Conservation (phyloP, 2,888 invertebrate species). For the Amiota minor region DNA sequence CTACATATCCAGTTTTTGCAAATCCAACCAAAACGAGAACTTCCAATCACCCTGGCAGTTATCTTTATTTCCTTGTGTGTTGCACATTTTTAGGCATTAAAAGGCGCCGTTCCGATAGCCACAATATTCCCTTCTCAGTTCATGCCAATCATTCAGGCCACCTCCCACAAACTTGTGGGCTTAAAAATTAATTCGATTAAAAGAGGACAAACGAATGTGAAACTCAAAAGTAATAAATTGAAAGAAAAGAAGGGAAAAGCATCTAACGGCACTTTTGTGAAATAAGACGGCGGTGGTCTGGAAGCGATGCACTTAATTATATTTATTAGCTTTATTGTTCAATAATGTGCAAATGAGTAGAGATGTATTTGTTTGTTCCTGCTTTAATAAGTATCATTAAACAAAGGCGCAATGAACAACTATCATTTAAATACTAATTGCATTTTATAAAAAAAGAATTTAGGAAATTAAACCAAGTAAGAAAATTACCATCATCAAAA, state of each 20-base stretch:
- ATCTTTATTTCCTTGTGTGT: neutral
- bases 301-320: too few species aligned
- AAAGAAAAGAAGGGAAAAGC: conserved; percentile 23
- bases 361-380: neutral
- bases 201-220: conserved; percentile 32
- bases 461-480: too few species aligned
- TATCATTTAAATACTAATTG: conserved; percentile 23
- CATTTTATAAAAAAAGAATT: neutral
- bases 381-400: neutral
- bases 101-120: conserved; percentile 39
- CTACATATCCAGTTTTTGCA: too few species aligned
- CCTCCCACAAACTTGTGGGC: conserved; percentile 63
- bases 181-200: conserved; percentile 64
- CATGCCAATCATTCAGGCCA: too few species aligned
- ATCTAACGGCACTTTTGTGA: conserved; percentile 53
- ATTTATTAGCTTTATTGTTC: neutral
- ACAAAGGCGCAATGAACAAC: neutral
- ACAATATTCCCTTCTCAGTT: too few species aligned
- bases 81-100: conserved; percentile 19
- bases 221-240: neutral
- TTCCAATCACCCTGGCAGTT: neutral
- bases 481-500: too few species aligned
- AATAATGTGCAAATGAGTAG: conserved; percentile 24
- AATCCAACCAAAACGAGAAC: neutral
- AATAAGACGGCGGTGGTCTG: neutral